Evolutionary conservation across 2,113 vertebrate species (phyloP).

Genomic region (Anser cygnoides): DNA sequence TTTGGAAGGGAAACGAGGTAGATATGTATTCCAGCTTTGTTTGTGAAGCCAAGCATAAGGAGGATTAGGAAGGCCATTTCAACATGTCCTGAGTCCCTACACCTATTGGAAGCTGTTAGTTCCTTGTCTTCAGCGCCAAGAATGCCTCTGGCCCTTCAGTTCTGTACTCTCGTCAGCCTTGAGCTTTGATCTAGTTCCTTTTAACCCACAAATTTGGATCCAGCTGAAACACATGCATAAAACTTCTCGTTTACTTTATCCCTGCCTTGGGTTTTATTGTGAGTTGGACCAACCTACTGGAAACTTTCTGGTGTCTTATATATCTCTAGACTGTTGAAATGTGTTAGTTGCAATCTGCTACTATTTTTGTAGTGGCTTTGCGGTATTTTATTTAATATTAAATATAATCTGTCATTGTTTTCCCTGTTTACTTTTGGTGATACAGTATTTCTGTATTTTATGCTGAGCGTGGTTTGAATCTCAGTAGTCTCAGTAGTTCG

Average conservation of each 20-base stretch:
- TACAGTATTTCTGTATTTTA: conserved; percentile 6
- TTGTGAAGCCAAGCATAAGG: not conserved
- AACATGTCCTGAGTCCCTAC: not conserved
- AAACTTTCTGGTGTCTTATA: not conserved
- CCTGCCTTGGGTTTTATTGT: not conserved
- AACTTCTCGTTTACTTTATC: conserved; percentile 18
- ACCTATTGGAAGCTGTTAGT: conserved; percentile 9
- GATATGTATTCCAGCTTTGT: not conserved
- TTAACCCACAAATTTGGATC: not conserved
- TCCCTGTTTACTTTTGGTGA: not conserved
- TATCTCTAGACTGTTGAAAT: not conserved
- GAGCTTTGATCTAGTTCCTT: not conserved
- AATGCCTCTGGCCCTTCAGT: not conserved
- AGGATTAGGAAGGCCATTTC: not conserved
- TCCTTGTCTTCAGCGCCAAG: not conserved
- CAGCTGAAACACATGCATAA: not conserved
- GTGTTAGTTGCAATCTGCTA: not conserved
- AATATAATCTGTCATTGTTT: not conserved
- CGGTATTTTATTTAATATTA: not conserved
- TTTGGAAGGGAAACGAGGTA: not conserved
- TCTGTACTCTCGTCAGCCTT: not conserved
- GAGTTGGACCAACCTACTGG: not conserved
- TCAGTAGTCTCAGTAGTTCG: conserved; percentile 16
- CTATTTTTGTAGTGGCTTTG: not conserved
- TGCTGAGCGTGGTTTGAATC: conserved; percentile 31